Percentiles rank a stretch among this genome's conserved stretches.
Conservation (phyloP, 2,888 invertebrate genomes). For the Augochlorella aurata region DNA sequence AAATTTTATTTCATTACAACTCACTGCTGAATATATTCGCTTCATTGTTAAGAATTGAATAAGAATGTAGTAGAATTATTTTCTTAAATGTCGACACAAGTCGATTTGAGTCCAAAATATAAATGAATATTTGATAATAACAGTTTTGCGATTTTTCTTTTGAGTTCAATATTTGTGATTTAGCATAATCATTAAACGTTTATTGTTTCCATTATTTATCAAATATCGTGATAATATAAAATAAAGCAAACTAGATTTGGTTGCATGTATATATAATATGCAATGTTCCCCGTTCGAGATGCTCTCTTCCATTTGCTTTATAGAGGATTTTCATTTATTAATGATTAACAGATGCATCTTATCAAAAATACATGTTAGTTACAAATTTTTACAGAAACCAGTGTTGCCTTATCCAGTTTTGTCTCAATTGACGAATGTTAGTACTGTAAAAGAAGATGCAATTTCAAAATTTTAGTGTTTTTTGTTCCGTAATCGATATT, state of each 20-base stretch:
- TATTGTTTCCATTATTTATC: conserved; percentile 62
- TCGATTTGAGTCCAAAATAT: conserved; percentile 16
- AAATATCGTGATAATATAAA: conserved; percentile 51
- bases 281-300: conserved; percentile 29
- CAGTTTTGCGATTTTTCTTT: conserved; percentile 53
- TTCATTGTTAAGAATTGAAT: conserved; percentile 38
- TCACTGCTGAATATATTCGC: conserved; percentile 30
- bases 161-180: conserved; percentile 65
- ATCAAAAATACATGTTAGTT: conserved; percentile 16
- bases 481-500: conserved; percentile 11
- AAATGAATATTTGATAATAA: conserved; percentile 27
- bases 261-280: conserved; percentile 43
- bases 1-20: conserved; percentile 51
- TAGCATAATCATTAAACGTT: conserved; percentile 66
- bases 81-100: conserved; percentile 37
- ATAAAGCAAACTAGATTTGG: conserved; percentile 47
- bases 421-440: conserved; percentile 21
- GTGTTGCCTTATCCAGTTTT: conserved; percentile 46
- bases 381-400: conserved; percentile 37
- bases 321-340: conserved; percentile 34
- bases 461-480: conserved; percentile 23
- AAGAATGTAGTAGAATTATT: conserved; percentile 45
- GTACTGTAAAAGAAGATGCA: conserved; percentile 23
- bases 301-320: conserved; percentile 34
- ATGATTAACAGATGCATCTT: conserved; percentile 14